These are phyloP conservation scores for Ciconia nigra DNA, from an alignment of 2,797 vertebrate species.

Conservation along the genomic window DNA sequence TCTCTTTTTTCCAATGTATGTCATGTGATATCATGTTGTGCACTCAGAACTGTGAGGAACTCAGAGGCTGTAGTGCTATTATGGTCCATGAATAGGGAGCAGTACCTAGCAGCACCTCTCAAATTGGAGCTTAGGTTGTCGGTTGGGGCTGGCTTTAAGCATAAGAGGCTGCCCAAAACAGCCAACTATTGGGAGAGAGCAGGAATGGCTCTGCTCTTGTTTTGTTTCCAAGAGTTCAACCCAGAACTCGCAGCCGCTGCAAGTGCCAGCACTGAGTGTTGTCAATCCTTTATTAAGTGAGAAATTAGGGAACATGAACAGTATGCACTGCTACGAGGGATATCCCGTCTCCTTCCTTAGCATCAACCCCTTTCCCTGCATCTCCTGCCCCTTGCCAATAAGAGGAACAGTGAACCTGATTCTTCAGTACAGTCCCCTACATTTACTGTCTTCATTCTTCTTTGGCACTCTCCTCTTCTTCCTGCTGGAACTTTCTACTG, in stretches of 20 bases:
- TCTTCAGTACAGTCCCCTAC: not conserved
- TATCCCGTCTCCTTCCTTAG: not conserved
- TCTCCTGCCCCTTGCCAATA: not conserved
- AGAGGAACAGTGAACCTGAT: not conserved
- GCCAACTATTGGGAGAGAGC: not conserved
- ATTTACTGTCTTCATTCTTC: not conserved
- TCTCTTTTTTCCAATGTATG: not conserved
- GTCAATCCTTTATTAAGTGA: not conserved
- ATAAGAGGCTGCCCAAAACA: not conserved
- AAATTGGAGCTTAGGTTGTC: not conserved
- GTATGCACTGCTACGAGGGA: not conserved
- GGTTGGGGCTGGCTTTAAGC: not conserved
- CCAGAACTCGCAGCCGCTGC: not conserved
- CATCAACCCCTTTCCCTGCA: not conserved
- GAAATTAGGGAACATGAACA: not conserved
- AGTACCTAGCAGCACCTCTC: not conserved
- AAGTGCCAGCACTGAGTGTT: not conserved
- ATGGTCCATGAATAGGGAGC: not conserved
- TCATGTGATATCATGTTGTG: not conserved
- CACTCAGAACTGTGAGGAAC: not conserved
- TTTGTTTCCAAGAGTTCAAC: not conserved
- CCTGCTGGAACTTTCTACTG: not conserved
- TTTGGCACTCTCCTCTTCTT: not conserved
- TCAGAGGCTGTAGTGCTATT: accelerated
- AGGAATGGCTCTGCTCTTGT: not conserved